A percentile compares a stretch with the other conserved stretches of the same genome.
Evolutionary conservation across 2,113 vertebrate species (phyloP).

Genomic region (Passer domesticus): DNA sequence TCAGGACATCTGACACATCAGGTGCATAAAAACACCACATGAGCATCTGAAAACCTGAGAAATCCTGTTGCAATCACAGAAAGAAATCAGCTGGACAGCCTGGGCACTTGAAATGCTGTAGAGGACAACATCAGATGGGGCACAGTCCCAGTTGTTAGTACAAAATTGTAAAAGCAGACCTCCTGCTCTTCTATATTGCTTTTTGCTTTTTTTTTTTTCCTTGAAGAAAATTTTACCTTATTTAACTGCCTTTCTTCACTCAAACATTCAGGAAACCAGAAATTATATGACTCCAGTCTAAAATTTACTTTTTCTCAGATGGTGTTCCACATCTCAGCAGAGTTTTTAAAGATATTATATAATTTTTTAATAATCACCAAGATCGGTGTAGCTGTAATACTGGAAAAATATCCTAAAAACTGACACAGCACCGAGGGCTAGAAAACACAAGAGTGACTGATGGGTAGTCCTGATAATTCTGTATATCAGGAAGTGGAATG

Average conservation of each 20-base stretch:
- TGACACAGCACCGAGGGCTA: neutral
- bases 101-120: slow-evolving; percentile 21
- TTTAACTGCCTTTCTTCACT: slow-evolving; percentile 35
- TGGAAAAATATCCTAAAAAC: neutral
- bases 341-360: neutral
- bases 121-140: slow-evolving; percentile 15
- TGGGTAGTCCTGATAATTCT: slow-evolving; percentile 30
- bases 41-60: neutral
- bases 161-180: slow-evolving; percentile 59
- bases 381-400: neutral
- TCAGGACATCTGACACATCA: neutral
- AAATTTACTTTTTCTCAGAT: slow-evolving; percentile 39
- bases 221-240: neutral
- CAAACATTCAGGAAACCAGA: slow-evolving; percentile 21
- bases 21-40: rapidly evolving
- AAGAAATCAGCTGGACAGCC: neutral
- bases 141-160: neutral
- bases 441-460: slow-evolving; percentile 13
- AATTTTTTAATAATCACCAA: neutral
- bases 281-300: slow-evolving; percentile 6
- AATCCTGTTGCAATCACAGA: neutral
- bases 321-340: neutral
- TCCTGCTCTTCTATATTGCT: neutral
- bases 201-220: neutral
- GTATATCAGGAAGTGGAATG: slow-evolving; percentile 10